Percentiles rank a stretch among this genome's conserved stretches.
phyloP scores from a whole-genome alignment of 2,797 vertebrate species.

The Leuciscus waleckii region DNA sequence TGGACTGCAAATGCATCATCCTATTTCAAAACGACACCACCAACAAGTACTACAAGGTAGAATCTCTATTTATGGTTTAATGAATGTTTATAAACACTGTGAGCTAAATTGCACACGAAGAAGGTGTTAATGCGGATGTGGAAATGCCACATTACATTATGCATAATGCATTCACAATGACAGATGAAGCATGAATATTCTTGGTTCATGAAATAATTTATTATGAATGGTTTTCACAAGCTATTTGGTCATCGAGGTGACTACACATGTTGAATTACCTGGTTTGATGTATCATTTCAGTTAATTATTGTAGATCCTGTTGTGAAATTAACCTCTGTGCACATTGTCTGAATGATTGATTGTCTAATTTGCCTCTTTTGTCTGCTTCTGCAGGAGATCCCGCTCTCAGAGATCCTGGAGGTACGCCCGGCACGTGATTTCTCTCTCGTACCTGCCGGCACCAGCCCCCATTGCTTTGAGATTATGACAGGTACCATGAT shows the following conservation, averaged over 20 bases:
- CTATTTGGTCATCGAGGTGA: neutral
- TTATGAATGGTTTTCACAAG: conserved; percentile 6
- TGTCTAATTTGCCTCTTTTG: neutral
- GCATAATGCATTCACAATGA: neutral
- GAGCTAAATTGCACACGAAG: neutral
- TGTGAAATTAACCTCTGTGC: conserved; percentile 10
- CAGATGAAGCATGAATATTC: conserved; percentile 3
- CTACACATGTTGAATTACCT: conserved; percentile 15
- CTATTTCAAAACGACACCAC: conserved; percentile 93
- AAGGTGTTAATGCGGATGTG: neutral
- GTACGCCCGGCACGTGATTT: conserved; percentile 83
- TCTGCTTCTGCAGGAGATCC: conserved; percentile 82
- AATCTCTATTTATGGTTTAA: neutral
- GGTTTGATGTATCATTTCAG: neutral
- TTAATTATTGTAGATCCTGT: conserved; percentile 2
- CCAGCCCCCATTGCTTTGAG: conserved; percentile 92
- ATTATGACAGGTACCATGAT: conserved; percentile 85
- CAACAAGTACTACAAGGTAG: conserved; percentile 92
- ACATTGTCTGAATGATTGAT: neutral
- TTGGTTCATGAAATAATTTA: conserved; percentile 16
- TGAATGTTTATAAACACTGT: neutral
- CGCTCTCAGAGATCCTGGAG: conserved; percentile 88
- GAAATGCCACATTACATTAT: neutral
- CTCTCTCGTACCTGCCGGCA: conserved; percentile 78
- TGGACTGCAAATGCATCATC: conserved; percentile 93